Conservation (phyloP, 2,113 vertebrate species). For the Rousettus leschenaultii region DNA sequence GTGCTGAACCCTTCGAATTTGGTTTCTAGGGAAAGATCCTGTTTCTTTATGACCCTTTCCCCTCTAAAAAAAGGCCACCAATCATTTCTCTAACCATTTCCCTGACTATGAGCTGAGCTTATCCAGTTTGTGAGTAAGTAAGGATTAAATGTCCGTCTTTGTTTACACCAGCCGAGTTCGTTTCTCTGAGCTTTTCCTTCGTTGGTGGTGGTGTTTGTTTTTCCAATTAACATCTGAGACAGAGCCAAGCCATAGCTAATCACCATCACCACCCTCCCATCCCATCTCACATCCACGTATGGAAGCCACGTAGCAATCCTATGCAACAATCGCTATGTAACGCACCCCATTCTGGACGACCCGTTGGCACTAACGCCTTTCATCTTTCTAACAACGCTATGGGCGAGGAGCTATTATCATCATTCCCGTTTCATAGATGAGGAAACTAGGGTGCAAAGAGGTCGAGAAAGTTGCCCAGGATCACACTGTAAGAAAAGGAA, state of each 20-base stretch:
- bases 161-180: not conserved
- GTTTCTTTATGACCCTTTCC: not conserved
- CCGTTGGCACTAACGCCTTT: not conserved
- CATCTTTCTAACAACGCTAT: not conserved
- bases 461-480: not conserved
- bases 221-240: not conserved
- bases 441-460: not conserved
- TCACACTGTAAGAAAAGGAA: not conserved
- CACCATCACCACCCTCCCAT: not conserved
- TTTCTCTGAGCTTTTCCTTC: not conserved
- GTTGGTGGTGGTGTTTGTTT: not conserved
- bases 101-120: not conserved
- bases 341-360: not conserved
- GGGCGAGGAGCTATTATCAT: not conserved
- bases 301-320: rapidly evolving
- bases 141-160: not conserved
- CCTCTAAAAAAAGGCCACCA: not conserved
- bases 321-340: rapidly evolving
- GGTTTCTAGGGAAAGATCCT: not conserved
- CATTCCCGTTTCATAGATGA: not conserved
- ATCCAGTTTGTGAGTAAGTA: not conserved
- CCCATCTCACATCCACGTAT: rapidly evolving
- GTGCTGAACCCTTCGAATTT: not conserved
- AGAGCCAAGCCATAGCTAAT: not conserved
- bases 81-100: not conserved